Evolutionary conservation across 2,888 invertebrate species (phyloP).

Genomic region (Odontothrips loti): DNA sequence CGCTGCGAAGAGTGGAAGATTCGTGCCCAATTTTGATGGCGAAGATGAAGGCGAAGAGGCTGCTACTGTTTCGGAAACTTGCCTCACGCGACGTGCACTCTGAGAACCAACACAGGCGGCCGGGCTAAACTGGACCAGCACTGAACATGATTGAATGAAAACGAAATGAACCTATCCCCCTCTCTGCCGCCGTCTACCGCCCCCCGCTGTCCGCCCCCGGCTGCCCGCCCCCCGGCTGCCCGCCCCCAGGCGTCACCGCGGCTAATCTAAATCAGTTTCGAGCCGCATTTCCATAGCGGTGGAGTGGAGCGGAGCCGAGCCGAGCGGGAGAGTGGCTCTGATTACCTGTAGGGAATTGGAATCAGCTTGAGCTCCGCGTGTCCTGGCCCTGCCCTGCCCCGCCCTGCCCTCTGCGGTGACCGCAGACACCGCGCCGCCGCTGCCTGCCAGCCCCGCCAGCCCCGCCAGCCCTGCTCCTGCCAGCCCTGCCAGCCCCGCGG

Average conservation of each 20-base stretch:
- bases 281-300: conserved; percentile 9
- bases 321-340: background rate
- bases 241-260: background rate
- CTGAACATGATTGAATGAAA: conserved; percentile 7
- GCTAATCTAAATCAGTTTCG: conserved; percentile 14
- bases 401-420: background rate
- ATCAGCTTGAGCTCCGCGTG: conserved; percentile 7
- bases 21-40: too few relatives aligned
- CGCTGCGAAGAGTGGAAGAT: too few relatives aligned
- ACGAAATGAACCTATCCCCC: background rate
- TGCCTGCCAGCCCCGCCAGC: too few relatives aligned
- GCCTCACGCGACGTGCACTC: too few relatives aligned
- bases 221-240: background rate
- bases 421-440: too few relatives aligned
- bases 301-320: background rate
- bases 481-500: too few relatives aligned
- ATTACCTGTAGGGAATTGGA: conserved; percentile 24
- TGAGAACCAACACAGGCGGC: background rate
- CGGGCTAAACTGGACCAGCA: background rate
- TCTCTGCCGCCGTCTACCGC: background rate
- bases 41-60: too few relatives aligned
- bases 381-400: background rate
- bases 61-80: too few relatives aligned
- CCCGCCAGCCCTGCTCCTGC: too few relatives aligned
- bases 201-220: background rate